phyloP scores from a whole-genome alignment of 30 jellyfish, hydroid and myxozoan species.

The Calvadosia cruxmelitensis region DNA sequence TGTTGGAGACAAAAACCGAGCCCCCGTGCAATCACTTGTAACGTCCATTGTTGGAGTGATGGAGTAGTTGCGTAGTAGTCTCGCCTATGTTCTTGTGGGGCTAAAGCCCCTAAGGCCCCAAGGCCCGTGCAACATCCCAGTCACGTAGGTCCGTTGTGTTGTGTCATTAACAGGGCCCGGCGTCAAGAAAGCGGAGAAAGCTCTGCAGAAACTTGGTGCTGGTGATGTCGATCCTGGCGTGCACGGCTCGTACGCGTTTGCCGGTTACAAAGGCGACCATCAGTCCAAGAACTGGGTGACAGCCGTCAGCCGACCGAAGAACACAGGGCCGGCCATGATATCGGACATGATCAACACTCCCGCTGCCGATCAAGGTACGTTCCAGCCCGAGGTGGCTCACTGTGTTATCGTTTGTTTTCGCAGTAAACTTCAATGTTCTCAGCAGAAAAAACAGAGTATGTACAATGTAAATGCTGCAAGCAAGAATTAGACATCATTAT shows the following conservation, averaged over 20 bases:
- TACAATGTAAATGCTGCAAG: too few species aligned
- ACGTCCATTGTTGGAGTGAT: neutral
- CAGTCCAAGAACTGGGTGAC: slow-evolving; percentile 82
- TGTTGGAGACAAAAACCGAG: neutral
- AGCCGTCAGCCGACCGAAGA: slow-evolving; percentile 64
- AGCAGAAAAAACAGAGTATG: too few species aligned
- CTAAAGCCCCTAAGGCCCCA: too few species aligned
- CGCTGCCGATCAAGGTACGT: slow-evolving; percentile 86
- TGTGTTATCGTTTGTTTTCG: too few species aligned
- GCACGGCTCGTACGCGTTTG: slow-evolving; percentile 82
- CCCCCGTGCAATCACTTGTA: neutral
- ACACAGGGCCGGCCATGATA: slow-evolving; percentile 88
- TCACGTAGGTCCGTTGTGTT: neutral
- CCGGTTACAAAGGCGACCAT: slow-evolving; percentile 87
- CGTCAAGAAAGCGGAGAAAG: slow-evolving; percentile 48
- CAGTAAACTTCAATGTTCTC: too few species aligned
- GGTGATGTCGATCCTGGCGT: slow-evolving; percentile 73
- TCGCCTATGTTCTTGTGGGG: too few species aligned
- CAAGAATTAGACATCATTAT: too few species aligned
- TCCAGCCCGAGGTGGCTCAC: neutral
- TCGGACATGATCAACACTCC: slow-evolving; percentile 91
- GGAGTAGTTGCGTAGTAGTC: too few species aligned
- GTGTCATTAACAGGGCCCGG: slow-evolving; percentile 36
- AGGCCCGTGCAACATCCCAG: too few species aligned
- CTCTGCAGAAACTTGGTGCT: slow-evolving; percentile 73